Evolutionary conservation across 2,113 vertebrate genomes (phyloP).

Genomic region (Gymnobelideus leadbeateri): DNA sequence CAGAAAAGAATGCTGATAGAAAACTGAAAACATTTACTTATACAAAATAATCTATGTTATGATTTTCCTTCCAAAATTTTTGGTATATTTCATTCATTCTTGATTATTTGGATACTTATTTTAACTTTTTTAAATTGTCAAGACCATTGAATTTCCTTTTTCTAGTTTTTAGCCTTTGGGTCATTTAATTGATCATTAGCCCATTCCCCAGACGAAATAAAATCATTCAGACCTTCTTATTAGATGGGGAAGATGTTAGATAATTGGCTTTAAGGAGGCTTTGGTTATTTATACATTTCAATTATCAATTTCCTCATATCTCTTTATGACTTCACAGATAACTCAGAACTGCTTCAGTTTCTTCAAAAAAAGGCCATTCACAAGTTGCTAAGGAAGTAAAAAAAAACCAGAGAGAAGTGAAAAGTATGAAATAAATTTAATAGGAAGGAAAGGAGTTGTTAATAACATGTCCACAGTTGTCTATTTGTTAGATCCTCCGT

Average conservation of each 20-base stretch:
- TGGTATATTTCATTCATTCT: no score
- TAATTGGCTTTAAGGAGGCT: neutral
- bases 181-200: neutral
- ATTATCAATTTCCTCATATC: no score
- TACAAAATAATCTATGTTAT: no score
- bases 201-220: neutral
- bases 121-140: neutral
- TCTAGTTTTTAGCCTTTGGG: neutral
- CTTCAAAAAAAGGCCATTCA: neutral
- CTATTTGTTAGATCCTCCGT: neutral
- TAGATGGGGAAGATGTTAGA: neutral
- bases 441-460: neutral
- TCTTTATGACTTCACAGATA: neutral
- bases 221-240: neutral
- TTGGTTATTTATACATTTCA: slow-evolving; percentile 2
- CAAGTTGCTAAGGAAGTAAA: neutral
- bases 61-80: no score
- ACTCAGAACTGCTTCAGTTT: slow-evolving; percentile 23
- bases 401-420: neutral
- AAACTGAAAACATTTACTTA: no score
- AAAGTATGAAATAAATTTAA: neutral
- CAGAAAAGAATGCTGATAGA: no score
- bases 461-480: neutral
- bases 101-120: no score
- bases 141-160: neutral